phyloP scores from a whole-genome alignment of 2,113 vertebrate species.

The Alligator sinensis region DNA sequence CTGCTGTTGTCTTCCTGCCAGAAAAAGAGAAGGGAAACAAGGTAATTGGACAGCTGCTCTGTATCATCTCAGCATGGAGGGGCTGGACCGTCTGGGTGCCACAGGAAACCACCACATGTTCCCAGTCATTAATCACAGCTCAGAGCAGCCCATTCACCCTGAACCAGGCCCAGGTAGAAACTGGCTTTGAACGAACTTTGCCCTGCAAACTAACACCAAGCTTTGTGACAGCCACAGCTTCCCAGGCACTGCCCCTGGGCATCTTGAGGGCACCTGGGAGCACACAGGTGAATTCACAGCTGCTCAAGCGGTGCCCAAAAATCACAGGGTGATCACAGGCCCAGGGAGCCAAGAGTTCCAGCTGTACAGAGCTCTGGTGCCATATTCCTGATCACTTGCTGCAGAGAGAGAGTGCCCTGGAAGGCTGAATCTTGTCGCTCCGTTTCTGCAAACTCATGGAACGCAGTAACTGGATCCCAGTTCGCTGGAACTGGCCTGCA shows the following conservation, averaged over 20 bases:
- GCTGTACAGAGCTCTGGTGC: neutral
- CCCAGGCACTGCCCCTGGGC: neutral
- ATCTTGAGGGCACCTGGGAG: too few species aligned
- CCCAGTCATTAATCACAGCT: neutral
- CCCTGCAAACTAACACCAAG: neutral
- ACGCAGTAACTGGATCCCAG: neutral
- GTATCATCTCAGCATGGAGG: neutral
- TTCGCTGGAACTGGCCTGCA: neutral
- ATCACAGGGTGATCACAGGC: neutral
- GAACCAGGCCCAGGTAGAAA: neutral
- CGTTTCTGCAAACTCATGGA: neutral
- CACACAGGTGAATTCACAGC: neutral
- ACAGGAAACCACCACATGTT: neutral
- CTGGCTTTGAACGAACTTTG: neutral
- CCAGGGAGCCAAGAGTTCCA: neutral
- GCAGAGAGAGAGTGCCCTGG: neutral
- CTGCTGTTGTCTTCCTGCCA: slow-evolving; percentile 21
- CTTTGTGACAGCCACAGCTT: neutral
- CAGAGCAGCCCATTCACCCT: neutral
- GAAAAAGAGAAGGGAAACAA: neutral
- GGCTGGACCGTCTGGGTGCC: neutral
- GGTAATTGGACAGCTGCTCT: neutral
- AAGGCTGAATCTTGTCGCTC: neutral
- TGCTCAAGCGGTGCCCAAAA: neutral
- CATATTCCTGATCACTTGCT: neutral